Evolutionary conservation across 2,113 vertebrate species (phyloP), one percentile per base, ranked within the genome.

Genomic region (Harpagus bidentatus): DNA sequence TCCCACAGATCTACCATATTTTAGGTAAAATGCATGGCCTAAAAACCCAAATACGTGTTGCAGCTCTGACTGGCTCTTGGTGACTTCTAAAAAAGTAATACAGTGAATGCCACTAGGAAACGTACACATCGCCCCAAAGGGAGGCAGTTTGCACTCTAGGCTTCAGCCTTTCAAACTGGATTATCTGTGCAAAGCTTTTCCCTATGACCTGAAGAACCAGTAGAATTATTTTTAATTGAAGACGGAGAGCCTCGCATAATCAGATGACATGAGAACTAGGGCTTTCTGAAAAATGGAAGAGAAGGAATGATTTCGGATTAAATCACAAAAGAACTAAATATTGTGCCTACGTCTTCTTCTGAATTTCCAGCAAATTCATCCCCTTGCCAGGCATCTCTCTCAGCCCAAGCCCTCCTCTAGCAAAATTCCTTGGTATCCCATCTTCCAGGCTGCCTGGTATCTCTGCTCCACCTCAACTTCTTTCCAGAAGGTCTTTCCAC

Each of bases 1-100:
- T 95, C 96, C 94, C 93, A 95, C 95, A 91, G 74, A 80, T 43
- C n/a, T 50, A 18, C 84, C 63, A 90, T 26, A 1, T 50, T 96
- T 77, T 77, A 45, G 71, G 74, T 80, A 84, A 86, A 96, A 90
- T 63, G 76, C 50, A 40, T 67, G 91, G 82, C 93, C 95, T 95
- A 58, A 83, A 97, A 97, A 96, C 97, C 97, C 86, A 94, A 70
- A 97, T 94, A 59, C 0, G 0, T 40, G 76, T 42, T 83, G 79
- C 72, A 88, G 92, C 72, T 86, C 91, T 34, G 66, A 47, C 45
- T 73, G 93, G 91, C 74, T 94, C 65, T 59, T 34, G 48, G 45
- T 34, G 78, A 45, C n/a, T 70, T 61, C 48, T 63, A 42, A 72
- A 91, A 70, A 69, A 63, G n/a, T 34, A 42, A 48, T 29, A 15